Conservation (phyloP, 2,113 vertebrate genomes). For the Syrrhaptes paradoxus region DNA sequence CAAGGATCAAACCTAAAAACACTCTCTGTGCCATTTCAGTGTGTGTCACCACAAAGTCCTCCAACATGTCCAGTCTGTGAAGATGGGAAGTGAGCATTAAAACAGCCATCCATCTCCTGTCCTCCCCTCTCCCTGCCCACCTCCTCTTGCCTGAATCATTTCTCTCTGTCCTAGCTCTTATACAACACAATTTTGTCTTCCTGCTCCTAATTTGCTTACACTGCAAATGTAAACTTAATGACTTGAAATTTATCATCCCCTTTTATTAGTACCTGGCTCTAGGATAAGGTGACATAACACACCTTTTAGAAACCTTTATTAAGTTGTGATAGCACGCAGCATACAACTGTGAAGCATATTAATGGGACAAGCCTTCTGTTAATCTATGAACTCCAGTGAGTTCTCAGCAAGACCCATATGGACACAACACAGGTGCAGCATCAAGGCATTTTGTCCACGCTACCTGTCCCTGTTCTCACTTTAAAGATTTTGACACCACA, state of each 20-base stretch:
- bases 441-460: neutral
- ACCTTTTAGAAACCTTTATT: neutral
- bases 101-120: neutral
- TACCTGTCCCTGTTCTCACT: neutral
- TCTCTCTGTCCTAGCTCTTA: neutral
- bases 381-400: neutral
- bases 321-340: neutral
- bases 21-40: neutral
- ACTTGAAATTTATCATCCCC: neutral
- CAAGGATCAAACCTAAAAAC: neutral
- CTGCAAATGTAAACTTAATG: neutral
- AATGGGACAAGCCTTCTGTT: neutral
- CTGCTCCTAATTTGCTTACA: neutral
- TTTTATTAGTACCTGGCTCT: neutral
- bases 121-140: neutral
- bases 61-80: fast-evolving
- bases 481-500: neutral
- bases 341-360: neutral
- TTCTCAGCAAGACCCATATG: neutral
- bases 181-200: neutral
- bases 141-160: neutral
- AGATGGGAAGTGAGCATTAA: neutral
- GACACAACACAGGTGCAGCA: neutral
- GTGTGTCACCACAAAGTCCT: neutral
- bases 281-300: neutral